Evolutionary conservation across 2,888 invertebrate species (phyloP).

Genomic region (Mayetiola destructor): DNA sequence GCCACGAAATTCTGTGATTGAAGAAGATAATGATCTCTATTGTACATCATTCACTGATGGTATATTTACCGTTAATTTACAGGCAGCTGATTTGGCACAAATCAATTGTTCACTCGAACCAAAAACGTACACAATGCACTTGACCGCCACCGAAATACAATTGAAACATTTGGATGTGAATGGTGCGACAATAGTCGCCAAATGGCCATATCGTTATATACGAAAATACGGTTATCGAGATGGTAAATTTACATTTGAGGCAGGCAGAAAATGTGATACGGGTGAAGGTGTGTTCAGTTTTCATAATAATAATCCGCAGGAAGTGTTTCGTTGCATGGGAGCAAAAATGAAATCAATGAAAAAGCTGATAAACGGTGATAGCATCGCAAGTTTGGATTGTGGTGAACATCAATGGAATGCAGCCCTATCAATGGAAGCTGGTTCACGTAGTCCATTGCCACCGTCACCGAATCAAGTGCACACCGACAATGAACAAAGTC

Average conservation of each 20-base stretch:
- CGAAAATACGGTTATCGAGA: conserved; percentile 72
- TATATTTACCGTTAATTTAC: conserved; percentile 61
- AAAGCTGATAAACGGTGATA: conserved; percentile 59
- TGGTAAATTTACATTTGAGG: conserved; percentile 77
- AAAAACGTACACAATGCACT: conserved; percentile 54
- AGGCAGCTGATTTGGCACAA: conserved; percentile 66
- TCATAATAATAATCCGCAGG: conserved; percentile 68
- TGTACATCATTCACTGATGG: conserved; percentile 68
- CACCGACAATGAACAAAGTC: conserved; percentile 26
- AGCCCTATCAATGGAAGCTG: conserved; percentile 61
- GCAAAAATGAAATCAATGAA: conserved; percentile 80
- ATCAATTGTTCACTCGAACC: conserved; percentile 58
- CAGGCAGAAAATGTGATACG: conserved; percentile 71
- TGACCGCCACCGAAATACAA: conserved; percentile 62
- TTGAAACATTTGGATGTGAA: conserved; percentile 45
- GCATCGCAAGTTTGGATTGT: conserved; percentile 48
- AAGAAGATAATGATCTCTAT: conserved; percentile 80
- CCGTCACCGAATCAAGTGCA: conserved; percentile 39
- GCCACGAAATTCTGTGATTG: conserved; percentile 39
- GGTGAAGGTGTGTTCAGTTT: conserved; percentile 71
- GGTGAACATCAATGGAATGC: conserved; percentile 62
- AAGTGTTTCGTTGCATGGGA: conserved; percentile 66
- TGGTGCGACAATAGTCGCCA: conserved; percentile 40
- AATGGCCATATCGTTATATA: conserved; percentile 75
- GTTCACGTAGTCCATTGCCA: conserved; percentile 67